A percentile compares a stretch with the other conserved stretches of the same genome.
These are phyloP conservation scores for Hypomecis punctinalis DNA, from an alignment of 2,888 invertebrate genomes.

Conservation along the genomic window DNA sequence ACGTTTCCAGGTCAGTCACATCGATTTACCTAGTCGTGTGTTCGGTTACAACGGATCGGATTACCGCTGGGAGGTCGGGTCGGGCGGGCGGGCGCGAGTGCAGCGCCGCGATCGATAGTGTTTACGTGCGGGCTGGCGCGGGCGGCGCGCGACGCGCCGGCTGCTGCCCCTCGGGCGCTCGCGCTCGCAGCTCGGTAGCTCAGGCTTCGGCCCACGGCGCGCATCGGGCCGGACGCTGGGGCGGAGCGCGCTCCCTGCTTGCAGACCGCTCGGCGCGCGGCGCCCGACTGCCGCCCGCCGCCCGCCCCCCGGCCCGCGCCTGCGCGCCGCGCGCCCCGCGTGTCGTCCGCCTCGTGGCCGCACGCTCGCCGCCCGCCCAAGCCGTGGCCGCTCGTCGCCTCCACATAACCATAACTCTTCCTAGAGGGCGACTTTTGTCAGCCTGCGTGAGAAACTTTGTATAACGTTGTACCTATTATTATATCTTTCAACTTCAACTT, in stretches of 20 bases:
- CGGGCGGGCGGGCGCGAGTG: slow-evolving; percentile 16
- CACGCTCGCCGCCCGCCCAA: background rate
- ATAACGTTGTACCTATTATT: too few relatives aligned
- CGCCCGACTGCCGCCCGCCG: slow-evolving; percentile 15
- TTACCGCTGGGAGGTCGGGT: slow-evolving; percentile 25
- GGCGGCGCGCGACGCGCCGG: slow-evolving; percentile 11
- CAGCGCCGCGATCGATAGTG: slow-evolving; percentile 41
- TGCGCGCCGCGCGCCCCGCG: slow-evolving; percentile 1
- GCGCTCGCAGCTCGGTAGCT: slow-evolving; percentile 24
- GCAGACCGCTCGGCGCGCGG: slow-evolving; percentile 19
- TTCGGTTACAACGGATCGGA: slow-evolving; percentile 33
- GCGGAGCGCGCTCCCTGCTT: slow-evolving; percentile 19
- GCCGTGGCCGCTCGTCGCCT: too few relatives aligned
- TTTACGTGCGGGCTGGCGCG: slow-evolving; percentile 31
- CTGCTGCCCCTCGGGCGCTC: slow-evolving; percentile 17
- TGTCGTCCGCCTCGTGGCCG: slow-evolving; percentile 9
- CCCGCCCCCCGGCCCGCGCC: slow-evolving; percentile 9
- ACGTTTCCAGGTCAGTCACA: slow-evolving; percentile 38
- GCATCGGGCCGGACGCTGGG: slow-evolving; percentile 16
- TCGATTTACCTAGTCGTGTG: slow-evolving; percentile 39
- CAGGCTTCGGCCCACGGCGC: slow-evolving; percentile 19
- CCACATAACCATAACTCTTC: too few relatives aligned
- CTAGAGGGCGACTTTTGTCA: too few relatives aligned
- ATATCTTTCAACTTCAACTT: too few relatives aligned
- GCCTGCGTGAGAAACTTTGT: too few relatives aligned